Conservation (phyloP, 2,797 vertebrate species). For the Philypnodon macrostomus region DNA sequence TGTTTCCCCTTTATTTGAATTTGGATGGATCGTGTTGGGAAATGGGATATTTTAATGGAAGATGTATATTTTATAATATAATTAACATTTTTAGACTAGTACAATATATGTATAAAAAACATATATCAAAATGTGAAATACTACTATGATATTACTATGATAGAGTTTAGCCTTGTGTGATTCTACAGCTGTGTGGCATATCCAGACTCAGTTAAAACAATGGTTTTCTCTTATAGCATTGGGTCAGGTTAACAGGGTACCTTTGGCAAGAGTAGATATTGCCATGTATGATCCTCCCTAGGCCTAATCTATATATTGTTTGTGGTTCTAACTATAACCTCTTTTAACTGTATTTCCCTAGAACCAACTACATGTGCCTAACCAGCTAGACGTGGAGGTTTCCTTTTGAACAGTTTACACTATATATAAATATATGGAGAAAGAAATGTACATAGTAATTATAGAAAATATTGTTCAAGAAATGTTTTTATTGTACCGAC, state of each 20-base stretch:
- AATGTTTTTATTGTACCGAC: conserved; percentile 56
- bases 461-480: conserved; percentile 56
- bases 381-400: conserved; percentile 78
- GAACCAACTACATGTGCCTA: conserved; percentile 81
- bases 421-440: too few relatives aligned
- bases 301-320: conserved; percentile 56
- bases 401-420: conserved; percentile 74
- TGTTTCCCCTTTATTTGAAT: conserved; percentile 36
- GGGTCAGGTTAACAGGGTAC: conserved; percentile 78
- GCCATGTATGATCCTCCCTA: conserved; percentile 62
- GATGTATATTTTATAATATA: conserved; percentile 84
- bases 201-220: conserved; percentile 62
- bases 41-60: conserved; percentile 78
- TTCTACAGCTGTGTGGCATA: conserved; percentile 68
- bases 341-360: conserved; percentile 42
- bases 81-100: conserved; percentile 81
- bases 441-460: conserved; percentile 61
- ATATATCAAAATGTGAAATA: conserved; percentile 75
- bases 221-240: conserved; percentile 54
- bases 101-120: conserved; percentile 68
- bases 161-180: conserved; percentile 73
- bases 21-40: conserved; percentile 56
- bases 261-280: conserved; percentile 58
- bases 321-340: conserved; percentile 65
- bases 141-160: conserved; percentile 71